A percentile compares a stretch with the other conserved stretches of the same genome.
phyloP scores from a whole-genome alignment of 2,888 invertebrate genomes.

The Hetaerina titia region DNA sequence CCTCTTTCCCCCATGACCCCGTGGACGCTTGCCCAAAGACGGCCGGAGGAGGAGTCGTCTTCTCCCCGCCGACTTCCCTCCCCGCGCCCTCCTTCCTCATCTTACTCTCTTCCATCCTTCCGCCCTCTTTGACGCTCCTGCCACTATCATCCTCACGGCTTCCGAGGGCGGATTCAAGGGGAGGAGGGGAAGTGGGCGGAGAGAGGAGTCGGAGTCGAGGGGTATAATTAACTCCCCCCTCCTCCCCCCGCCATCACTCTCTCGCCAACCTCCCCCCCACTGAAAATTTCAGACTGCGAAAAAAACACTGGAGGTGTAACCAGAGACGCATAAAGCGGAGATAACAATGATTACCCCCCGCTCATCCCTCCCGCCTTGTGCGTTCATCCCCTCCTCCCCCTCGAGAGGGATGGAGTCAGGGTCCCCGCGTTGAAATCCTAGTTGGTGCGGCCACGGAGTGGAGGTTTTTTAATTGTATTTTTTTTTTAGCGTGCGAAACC shows the following conservation, averaged over 20 bases:
- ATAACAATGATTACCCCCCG: conserved; percentile 17
- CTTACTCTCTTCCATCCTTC: neutral
- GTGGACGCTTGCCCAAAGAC: too few species aligned
- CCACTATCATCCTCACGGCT: neutral
- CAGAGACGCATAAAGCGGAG: conserved; percentile 25
- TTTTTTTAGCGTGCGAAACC: neutral
- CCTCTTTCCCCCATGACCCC: neutral
- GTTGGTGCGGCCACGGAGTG: neutral
- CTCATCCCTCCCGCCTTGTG: neutral
- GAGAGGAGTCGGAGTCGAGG: neutral
- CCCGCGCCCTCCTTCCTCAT: neutral
- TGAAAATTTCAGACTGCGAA: neutral
- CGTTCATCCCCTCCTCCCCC: neutral
- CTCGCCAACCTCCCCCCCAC: neutral
- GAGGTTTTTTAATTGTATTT: neutral
- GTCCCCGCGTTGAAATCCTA: neutral
- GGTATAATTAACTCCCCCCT: conserved; percentile 2
- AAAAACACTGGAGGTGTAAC: neutral
- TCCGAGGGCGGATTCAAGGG: neutral
- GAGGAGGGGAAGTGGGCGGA: neutral
- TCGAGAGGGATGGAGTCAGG: neutral
- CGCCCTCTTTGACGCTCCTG: neutral
- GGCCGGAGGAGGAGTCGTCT: neutral
- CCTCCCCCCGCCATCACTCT: neutral
- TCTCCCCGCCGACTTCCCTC: neutral